Conservation (phyloP, 2,888 invertebrate genomes). For the Tetheella fluctuosa region DNA sequence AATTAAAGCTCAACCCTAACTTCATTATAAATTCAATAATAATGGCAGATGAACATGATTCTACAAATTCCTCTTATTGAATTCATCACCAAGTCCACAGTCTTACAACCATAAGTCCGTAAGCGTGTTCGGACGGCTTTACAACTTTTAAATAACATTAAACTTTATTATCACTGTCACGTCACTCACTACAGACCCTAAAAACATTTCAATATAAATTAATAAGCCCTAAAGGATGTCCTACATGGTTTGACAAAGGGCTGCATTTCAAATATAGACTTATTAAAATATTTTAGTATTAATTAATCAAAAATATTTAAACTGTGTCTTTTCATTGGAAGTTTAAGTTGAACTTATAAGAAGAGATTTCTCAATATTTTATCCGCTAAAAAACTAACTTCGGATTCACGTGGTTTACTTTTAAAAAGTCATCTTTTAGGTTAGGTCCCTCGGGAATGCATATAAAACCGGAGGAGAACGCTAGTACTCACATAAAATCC, state of each 20-base stretch:
- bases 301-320: neutral
- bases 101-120: constrained; percentile 21
- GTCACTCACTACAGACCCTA: neutral
- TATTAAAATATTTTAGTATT: neutral
- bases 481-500: no score
- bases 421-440: no score
- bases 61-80: neutral
- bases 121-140: constrained; percentile 25
- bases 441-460: no score
- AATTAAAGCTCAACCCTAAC: no score
- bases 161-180: neutral
- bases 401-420: no score
- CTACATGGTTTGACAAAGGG: neutral
- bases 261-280: neutral
- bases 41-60: neutral
- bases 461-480: no score
- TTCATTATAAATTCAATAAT: no score
- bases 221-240: constrained; percentile 19
- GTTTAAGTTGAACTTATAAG: no score
- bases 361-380: no score
- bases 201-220: constrained; percentile 31
- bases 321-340: no score
- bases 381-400: no score
- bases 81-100: constrained; percentile 11
- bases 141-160: constrained; percentile 31